Evolutionary conservation across 2,888 invertebrate genomes (phyloP).

Genomic region (Caenorhabditis sinica): DNA sequence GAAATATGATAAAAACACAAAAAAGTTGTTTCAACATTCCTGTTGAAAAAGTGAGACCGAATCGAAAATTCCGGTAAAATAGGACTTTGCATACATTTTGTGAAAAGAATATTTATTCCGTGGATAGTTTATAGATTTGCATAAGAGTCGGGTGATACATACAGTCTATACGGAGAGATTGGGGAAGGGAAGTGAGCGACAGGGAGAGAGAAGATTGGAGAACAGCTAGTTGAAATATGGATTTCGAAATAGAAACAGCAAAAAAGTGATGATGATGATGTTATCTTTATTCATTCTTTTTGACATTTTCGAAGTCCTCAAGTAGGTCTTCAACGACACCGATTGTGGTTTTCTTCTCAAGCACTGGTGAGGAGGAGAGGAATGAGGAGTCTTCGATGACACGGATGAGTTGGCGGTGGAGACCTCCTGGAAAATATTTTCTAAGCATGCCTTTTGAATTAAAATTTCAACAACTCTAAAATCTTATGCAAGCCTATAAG

Average conservation of each 20-base stretch:
- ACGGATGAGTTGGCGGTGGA: conserved; percentile 62
- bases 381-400: conserved; percentile 59
- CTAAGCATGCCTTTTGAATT: no score
- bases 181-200: background rate
- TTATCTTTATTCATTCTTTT: conserved; percentile 36
- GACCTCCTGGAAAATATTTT: conserved; percentile 52
- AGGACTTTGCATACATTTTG: background rate
- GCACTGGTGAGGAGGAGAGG: conserved; percentile 35
- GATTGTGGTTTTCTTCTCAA: conserved; percentile 46
- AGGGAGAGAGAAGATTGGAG: background rate
- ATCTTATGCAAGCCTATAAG: no score
- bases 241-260: background rate
- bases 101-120: background rate
- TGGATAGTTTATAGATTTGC: background rate
- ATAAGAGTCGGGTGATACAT: conserved; percentile 3
- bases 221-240: background rate
- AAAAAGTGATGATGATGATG: background rate
- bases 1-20: background rate
- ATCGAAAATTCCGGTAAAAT: background rate
- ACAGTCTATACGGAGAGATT: background rate
- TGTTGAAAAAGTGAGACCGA: background rate
- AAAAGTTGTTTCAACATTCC: conserved; percentile 10
- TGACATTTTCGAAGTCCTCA: conserved; percentile 16
- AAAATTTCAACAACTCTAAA: no score
- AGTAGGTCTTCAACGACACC: conserved; percentile 36